phyloP scores from a whole-genome alignment of 2,797 vertebrate genomes.

The Mormyrops boulengeri region DNA sequence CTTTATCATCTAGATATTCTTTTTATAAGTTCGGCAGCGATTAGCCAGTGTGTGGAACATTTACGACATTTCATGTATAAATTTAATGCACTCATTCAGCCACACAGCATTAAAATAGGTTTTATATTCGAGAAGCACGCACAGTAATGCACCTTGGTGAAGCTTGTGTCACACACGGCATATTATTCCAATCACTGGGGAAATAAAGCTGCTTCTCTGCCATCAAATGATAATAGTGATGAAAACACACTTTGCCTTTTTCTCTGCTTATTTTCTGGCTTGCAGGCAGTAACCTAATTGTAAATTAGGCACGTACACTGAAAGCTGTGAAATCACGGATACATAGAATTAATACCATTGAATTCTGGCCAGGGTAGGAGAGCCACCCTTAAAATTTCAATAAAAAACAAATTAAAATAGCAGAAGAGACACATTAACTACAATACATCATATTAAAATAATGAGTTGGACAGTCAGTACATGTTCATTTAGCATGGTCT shows the following conservation, averaged over 20 bases:
- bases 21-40: background rate
- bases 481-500: background rate
- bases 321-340: background rate
- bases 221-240: background rate
- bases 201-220: background rate
- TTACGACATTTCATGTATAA: constrained; percentile 13
- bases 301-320: background rate
- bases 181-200: constrained; percentile 11
- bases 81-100: constrained; percentile 28
- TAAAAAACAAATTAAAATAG: background rate
- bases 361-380: background rate
- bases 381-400: background rate
- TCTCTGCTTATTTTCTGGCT: background rate
- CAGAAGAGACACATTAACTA: background rate
- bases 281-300: background rate
- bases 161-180: constrained; percentile 26
- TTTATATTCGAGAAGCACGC: constrained; percentile 35
- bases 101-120: constrained; percentile 34
- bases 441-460: background rate
- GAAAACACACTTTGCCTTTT: background rate
- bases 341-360: background rate
- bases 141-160: constrained; percentile 34
- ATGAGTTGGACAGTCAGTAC: background rate
- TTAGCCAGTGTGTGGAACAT: background rate
- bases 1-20: background rate